Conservation (phyloP, 2,797 vertebrate species). For the Cuniculus paca region DNA sequence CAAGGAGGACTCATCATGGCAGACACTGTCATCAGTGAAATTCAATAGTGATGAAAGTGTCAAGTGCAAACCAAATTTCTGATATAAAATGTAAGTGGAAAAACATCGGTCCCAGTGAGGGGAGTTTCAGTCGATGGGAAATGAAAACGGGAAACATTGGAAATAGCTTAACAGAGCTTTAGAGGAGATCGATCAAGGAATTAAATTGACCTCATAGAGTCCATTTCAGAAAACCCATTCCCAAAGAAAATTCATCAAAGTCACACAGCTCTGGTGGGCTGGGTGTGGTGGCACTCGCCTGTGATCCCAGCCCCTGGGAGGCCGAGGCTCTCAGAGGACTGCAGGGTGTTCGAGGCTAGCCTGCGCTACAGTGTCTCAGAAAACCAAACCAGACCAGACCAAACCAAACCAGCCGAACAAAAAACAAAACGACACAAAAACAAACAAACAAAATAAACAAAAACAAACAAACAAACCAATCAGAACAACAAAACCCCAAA, state of each 20-base stretch:
- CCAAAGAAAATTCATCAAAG: slow-evolving; percentile 69
- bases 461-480: too few species aligned
- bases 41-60: not conserved
- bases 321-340: not conserved
- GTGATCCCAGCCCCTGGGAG: not conserved
- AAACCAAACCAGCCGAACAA: not conserved
- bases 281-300: not conserved
- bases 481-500: not conserved
- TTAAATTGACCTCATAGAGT: slow-evolving; percentile 78
- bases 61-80: slow-evolving; percentile 6
- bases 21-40: not conserved
- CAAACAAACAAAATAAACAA: too few species aligned
- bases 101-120: slow-evolving; percentile 53
- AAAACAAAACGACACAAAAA: too few species aligned
- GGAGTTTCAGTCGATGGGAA: slow-evolving; percentile 10
- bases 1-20: not conserved
- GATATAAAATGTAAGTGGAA: slow-evolving; percentile 6
- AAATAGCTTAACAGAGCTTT: slow-evolving; percentile 73
- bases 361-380: not conserved
- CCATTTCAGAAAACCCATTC: slow-evolving; percentile 76
- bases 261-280: not conserved
- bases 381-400: not conserved
- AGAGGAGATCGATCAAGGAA: slow-evolving; percentile 77
- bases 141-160: slow-evolving; percentile 55
- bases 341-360: not conserved